phyloP scores from a whole-genome alignment of 2,113 vertebrate genomes.

The Aythya baeri region DNA sequence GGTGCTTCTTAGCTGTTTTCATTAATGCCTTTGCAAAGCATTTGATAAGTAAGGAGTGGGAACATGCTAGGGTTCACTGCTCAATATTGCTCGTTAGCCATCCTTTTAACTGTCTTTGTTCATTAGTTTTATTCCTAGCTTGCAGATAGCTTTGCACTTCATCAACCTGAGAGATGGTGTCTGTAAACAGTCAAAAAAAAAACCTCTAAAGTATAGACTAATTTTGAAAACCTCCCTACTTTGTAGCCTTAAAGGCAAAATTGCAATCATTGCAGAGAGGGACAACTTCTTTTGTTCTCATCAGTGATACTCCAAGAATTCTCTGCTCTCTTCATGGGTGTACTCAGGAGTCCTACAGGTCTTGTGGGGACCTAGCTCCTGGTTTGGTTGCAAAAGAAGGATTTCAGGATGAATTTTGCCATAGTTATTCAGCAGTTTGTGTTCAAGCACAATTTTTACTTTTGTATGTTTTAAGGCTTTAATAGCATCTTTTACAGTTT shows the following conservation, averaged over 20 bases:
- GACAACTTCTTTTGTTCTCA: neutral
- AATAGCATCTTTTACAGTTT: neutral
- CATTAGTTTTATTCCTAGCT: neutral
- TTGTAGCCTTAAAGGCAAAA: neutral
- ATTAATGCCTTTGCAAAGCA: neutral
- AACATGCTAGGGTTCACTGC: neutral
- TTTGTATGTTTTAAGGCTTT: neutral
- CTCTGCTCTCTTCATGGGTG: neutral
- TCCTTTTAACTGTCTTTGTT: neutral
- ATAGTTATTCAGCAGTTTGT: neutral
- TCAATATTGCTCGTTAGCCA: neutral
- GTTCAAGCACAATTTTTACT: neutral
- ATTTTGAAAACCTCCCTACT: neutral
- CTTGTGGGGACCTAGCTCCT: neutral
- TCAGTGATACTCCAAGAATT: neutral
- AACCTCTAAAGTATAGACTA: neutral
- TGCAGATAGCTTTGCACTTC: neutral
- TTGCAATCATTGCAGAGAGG: neutral
- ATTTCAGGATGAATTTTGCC: neutral
- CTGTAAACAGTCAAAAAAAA: constrained; percentile 2
- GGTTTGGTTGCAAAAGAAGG: neutral
- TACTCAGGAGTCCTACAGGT: neutral
- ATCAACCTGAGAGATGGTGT: neutral
- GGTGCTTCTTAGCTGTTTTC: neutral
- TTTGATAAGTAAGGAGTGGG: neutral